Base-by-base conservation (phyloP, 1,140 invertebrate genomes). In the Achatina immaculata region DNA sequence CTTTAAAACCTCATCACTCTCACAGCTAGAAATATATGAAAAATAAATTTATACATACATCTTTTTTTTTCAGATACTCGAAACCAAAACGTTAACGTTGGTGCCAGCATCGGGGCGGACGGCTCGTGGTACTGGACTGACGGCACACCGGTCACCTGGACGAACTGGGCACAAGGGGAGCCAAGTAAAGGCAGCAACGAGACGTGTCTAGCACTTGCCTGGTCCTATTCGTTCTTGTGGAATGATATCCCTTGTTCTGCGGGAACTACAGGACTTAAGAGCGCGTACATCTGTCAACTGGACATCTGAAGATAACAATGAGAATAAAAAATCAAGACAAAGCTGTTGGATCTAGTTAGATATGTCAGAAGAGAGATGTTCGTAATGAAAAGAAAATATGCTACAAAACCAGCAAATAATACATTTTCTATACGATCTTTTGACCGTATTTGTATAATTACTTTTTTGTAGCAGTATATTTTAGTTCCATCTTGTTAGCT, bases 141-240 rank as follows among this genome's bases (percentile, higher is more conserved):
- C 16, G 58, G 58, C 28, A 31, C n/a, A 3, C 58, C 28, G 21
- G n/a, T 31, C n/a, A 31, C 58, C 6, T 62, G 58, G 58, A 62
- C 58, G 21, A 75, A 75, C 79, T 81, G 79, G 79, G 72, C 72
- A 38, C 3, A 9, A 62, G 40, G 31, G 7, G 79, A 81, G 34
- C 79, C 79, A 14, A 81, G 72, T 34, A n/a, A n/a, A n/a, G 24
- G 55, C 28, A 0, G n/a, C n/a, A 9, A 36, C 7, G 79, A 81
- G 68, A 2, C 31, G 72, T 81, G 79, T 43, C 38, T 74, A 31
- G 48, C 45, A n/a, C 74, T 81, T 40, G 79, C 55, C n/a, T 81
- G 79, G 79, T 81, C 75, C 71, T 81, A 58, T 24, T 45, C 2
- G 14, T 76, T 76, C n/a, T 6, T 58, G 34, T 76, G 74, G 74